Percentiles rank a stretch among this genome's conserved stretches.
Evolutionary conservation across 2,888 invertebrate genomes (phyloP).

Genomic region (Caenorhabditis drosophilae): DNA sequence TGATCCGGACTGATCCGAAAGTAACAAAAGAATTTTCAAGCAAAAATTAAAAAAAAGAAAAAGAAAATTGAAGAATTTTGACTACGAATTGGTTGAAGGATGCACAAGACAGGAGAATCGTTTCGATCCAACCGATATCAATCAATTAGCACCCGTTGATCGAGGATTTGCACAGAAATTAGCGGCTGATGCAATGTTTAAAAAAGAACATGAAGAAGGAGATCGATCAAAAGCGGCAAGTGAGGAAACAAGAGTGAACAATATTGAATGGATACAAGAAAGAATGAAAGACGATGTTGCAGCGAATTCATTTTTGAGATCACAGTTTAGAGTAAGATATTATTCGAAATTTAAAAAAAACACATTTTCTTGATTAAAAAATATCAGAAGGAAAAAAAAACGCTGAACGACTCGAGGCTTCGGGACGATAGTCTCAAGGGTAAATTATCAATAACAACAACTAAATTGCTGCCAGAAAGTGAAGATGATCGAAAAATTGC

Average conservation of each 20-base stretch:
- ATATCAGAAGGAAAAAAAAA: slow-evolving; percentile 56
- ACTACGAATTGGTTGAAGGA: slow-evolving; percentile 92
- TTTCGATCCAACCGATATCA: slow-evolving; percentile 93
- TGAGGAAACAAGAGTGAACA: slow-evolving; percentile 92
- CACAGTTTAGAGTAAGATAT: slow-evolving; percentile 80
- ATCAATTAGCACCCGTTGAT: slow-evolving; percentile 72
- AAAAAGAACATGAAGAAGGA: slow-evolving; percentile 85
- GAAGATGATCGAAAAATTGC: slow-evolving; percentile 60
- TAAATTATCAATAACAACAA: slow-evolving; percentile 51
- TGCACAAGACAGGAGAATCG: slow-evolving; percentile 94
- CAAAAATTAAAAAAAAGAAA: neutral
- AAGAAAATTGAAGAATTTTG: slow-evolving; percentile 80
- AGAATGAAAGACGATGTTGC: slow-evolving; percentile 91
- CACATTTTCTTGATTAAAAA: neutral
- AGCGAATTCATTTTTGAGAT: slow-evolving; percentile 84
- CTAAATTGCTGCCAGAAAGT: slow-evolving; percentile 51
- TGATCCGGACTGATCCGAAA: slow-evolving; percentile 96
- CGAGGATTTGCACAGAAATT: slow-evolving; percentile 86
- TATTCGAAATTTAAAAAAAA: neutral
- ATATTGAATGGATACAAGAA: slow-evolving; percentile 79
- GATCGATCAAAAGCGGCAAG: slow-evolving; percentile 75
- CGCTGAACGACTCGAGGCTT: slow-evolving; percentile 51
- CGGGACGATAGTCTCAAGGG: slow-evolving; percentile 55
- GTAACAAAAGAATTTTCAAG: slow-evolving; percentile 73
- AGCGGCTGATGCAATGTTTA: slow-evolving; percentile 96